Base-by-base conservation (phyloP, 2,797 vertebrate genomes). In the Phaenicophaeus curvirostris region DNA sequence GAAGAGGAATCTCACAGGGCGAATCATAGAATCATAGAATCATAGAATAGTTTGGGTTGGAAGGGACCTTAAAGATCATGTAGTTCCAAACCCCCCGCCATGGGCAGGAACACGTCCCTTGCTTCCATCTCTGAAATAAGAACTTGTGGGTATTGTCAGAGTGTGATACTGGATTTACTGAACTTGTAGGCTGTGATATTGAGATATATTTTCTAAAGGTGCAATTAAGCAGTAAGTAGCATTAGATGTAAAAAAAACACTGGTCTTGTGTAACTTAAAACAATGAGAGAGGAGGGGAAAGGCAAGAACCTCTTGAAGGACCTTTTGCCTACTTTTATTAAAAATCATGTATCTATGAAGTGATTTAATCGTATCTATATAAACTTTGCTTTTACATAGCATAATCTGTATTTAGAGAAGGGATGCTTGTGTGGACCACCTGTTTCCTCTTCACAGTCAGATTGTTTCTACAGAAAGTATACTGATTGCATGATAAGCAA, bases 111-210 rank as follows among this genome's bases (percentile, higher is more conserved):
- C 39, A 39, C 39, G 13, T 39, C 39, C 39, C 39, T 62, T 89
- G 62, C 13, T 79, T 85, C 58, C 9, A 5, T n/a, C 21, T 83
- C 87, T 89, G 76, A 91, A 91, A 80, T 42, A 83, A 76, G 48
- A 85, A 81, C 58, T 84, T 66, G 33, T 44, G 31, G 51, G 8
- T 79, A 41, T 83, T 83, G 77, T 74, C 75, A 80, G 72, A 87
- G 39, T 3, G 3, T 28, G 13, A 92, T 33, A 63, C 10, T 59
- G 30, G 31, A 83, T 55, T 74, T 71, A 65, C 31, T 51, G 39
- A 90, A 58, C 21, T 77, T 54, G 14, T 44, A 46, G 53, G 41
- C 30, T 67, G 15, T 8, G 7, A n/a, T 11, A 58, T 31, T 53
- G 25, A 12, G 39, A 50, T 76, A 2, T 53, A 31, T 46, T 65